These are phyloP conservation scores for Eupithecia tripunctaria DNA, from an alignment of 2,888 invertebrate species.

Conservation along the genomic window DNA sequence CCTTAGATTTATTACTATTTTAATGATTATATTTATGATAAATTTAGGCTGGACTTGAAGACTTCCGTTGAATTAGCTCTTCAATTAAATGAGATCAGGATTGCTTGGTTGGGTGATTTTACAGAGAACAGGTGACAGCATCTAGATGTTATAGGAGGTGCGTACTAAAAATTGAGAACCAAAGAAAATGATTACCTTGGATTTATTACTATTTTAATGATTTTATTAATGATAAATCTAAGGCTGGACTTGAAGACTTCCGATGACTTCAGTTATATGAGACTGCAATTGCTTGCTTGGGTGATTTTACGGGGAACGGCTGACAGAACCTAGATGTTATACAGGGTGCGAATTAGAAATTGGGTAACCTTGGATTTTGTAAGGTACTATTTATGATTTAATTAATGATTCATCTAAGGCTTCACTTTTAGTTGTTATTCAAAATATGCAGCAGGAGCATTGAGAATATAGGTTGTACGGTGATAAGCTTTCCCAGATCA, in stretches of 20 bases:
- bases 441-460: no score
- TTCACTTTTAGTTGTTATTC: no score
- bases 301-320: not conserved
- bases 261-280: not conserved
- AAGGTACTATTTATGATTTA: no score
- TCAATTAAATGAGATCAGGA: not conserved
- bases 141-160: not conserved
- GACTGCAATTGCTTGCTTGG: not conserved
- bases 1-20: no score
- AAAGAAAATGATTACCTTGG: no score
- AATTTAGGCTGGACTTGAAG: constrained; percentile 15
- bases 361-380: not conserved
- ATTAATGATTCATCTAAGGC: no score
- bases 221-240: no score
- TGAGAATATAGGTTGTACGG: no score
- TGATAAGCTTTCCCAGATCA: no score
- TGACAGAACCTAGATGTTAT: not conserved
- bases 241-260: not conserved
- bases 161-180: no score
- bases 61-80: constrained; percentile 3
- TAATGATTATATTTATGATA: constrained; percentile 1
- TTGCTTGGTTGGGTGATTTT: not conserved
- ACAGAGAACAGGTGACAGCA: not conserved
- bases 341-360: not conserved
- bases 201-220: no score